phyloP scores from a whole-genome alignment of 2,113 vertebrate genomes.

The Myrmophylax atrothorax region DNA sequence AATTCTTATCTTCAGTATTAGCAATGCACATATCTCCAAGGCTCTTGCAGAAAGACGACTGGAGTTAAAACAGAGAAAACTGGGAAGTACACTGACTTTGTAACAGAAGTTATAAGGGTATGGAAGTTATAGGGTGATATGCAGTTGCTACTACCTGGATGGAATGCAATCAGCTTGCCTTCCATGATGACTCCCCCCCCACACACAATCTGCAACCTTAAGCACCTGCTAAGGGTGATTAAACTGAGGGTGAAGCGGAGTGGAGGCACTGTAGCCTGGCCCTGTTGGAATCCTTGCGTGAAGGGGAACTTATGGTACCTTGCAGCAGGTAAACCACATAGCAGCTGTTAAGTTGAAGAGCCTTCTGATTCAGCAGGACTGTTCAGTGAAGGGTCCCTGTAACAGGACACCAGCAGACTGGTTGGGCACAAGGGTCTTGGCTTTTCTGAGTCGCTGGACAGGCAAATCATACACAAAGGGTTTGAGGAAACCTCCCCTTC shows the following conservation, averaged over 20 bases:
- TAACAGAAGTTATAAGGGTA: neutral
- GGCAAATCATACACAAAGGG: neutral
- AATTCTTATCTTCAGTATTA: neutral
- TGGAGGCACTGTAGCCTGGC: fast-evolving
- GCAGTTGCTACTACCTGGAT: fast-evolving
- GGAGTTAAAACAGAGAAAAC: neutral
- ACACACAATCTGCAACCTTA: neutral
- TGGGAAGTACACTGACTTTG: neutral
- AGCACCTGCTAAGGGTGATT: neutral
- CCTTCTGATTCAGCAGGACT: no score
- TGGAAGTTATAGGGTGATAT: neutral
- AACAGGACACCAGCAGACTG: no score
- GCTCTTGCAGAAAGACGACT: neutral
- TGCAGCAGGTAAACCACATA: neutral
- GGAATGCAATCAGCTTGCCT: neutral
- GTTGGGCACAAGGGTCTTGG: fast-evolving
- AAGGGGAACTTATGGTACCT: no score
- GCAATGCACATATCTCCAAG: neutral
- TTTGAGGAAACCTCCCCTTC: neutral
- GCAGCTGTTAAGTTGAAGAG: neutral
- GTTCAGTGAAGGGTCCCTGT: no score
- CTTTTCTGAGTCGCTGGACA: neutral
- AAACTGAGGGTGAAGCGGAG: no score
- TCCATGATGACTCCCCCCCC: neutral
- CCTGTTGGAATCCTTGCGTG: neutral